Conservation (phyloP, 2,797 vertebrate species). For the Acanthurus lineatus region DNA sequence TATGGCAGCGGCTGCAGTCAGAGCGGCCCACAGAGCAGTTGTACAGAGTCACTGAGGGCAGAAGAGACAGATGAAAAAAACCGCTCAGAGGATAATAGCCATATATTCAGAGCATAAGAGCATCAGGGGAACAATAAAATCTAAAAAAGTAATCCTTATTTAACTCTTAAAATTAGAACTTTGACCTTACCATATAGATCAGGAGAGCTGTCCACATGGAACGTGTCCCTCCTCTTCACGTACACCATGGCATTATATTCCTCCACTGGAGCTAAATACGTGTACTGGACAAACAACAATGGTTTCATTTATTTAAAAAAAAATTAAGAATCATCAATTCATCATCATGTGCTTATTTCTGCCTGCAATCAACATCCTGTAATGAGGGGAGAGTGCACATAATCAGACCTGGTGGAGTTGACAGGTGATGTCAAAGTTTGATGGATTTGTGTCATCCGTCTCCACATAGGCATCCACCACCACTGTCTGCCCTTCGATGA, state of each 20-base stretch:
- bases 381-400: too few species aligned
- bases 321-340: not conserved
- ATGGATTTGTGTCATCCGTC: slow-evolving; percentile 85
- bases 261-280: slow-evolving; percentile 87
- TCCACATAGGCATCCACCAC: slow-evolving; percentile 91
- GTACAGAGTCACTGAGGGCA: slow-evolving; percentile 91
- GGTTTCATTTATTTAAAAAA: not conserved
- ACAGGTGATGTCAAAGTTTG: slow-evolving; percentile 91
- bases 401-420: slow-evolving; percentile 90
- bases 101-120: not conserved
- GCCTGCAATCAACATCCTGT: not conserved
- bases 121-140: not conserved
- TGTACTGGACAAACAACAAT: slow-evolving; percentile 85
- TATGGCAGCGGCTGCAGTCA: slow-evolving; percentile 96
- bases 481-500: slow-evolving; percentile 91
- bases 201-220: slow-evolving; percentile 93
- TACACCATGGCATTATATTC: slow-evolving; percentile 93
- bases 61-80: not conserved
- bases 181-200: slow-evolving; percentile 87
- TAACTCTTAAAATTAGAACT: not conserved
- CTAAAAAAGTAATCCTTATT: not conserved
- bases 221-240: slow-evolving; percentile 90
- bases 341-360: not conserved
- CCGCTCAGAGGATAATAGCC: not conserved
- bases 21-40: slow-evolving; percentile 94